phyloP scores from a whole-genome alignment of 1,140 invertebrate genomes.

The Whitmania pigra region DNA sequence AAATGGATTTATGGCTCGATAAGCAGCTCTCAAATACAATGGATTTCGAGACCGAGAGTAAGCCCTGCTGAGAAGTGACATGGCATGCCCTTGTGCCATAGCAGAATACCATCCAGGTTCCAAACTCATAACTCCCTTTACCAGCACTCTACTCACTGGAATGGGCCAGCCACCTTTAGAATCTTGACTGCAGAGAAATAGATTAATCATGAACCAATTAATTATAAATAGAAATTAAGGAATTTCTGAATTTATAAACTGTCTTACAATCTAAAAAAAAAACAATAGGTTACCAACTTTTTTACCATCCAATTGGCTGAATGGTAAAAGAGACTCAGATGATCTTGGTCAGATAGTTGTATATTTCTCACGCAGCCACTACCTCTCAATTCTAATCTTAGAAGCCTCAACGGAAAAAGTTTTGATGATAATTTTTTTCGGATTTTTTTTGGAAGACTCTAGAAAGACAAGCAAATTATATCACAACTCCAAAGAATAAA shows the following conservation, averaged over 20 bases:
- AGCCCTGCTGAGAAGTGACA: slow-evolving; percentile 78
- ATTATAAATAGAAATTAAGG: slow-evolving; percentile 1
- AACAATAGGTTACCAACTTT: not conserved
- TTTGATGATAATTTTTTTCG: slow-evolving; percentile 29
- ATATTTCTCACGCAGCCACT: slow-evolving; percentile 48
- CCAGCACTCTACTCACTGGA: slow-evolving; percentile 68
- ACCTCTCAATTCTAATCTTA: slow-evolving; percentile 53
- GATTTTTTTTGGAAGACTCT: slow-evolving; percentile 22
- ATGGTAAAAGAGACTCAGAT: slow-evolving; percentile 76
- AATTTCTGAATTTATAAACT: not conserved
- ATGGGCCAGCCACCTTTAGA: slow-evolving; percentile 85
- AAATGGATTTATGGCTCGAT: slow-evolving; percentile 67
- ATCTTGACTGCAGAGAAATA: slow-evolving; percentile 58
- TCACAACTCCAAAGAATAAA: not conserved
- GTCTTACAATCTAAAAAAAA: not conserved
- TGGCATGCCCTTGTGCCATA: slow-evolving; percentile 93
- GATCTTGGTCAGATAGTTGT: slow-evolving; percentile 40
- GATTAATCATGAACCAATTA: too few species aligned
- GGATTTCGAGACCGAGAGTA: slow-evolving; percentile 64
- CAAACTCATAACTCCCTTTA: slow-evolving; percentile 60
- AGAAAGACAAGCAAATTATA: not conserved
- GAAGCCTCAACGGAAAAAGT: slow-evolving; percentile 24
- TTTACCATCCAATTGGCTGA: slow-evolving; percentile 80
- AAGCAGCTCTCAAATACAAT: slow-evolving; percentile 66
- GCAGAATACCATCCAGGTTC: slow-evolving; percentile 84